Evolutionary conservation across 2,113 vertebrate species (phyloP).

Genomic region (Potamarius usumacintae): DNA sequence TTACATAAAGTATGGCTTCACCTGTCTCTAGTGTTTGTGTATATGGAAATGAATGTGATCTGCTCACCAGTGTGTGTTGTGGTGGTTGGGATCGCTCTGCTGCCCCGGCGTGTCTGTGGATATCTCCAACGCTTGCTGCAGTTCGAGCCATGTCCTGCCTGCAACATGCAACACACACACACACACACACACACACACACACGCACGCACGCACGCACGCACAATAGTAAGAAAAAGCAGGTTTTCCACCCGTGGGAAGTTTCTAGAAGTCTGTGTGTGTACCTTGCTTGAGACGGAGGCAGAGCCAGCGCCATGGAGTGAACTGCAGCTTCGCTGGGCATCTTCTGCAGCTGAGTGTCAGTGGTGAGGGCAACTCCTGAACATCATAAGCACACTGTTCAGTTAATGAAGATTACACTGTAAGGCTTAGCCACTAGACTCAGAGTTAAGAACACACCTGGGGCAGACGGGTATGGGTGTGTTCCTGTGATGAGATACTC

Average conservation of each 20-base stretch:
- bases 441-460: conserved; percentile 71
- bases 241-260: background rate
- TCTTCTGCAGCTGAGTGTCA: conserved; percentile 93
- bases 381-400: background rate
- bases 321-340: conserved; percentile 89
- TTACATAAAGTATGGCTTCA: too few species aligned
- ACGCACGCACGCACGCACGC: too few species aligned
- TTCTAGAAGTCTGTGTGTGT: conserved; percentile 26
- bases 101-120: conserved; percentile 85
- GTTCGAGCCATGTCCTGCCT: conserved; percentile 84
- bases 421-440: background rate
- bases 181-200: background rate
- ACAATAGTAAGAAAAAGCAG: background rate
- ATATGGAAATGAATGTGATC: too few species aligned
- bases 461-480: conserved; percentile 94
- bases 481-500: conserved; percentile 95
- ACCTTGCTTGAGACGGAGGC: conserved; percentile 89
- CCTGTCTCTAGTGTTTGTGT: too few species aligned
- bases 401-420: too few species aligned
- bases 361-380: conserved; percentile 90
- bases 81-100: conserved; percentile 82
- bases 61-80: conserved; percentile 76
- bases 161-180: conserved; percentile 17
- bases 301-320: conserved; percentile 87
- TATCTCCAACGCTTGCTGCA: conserved; percentile 82